A percentile compares a stretch with the other conserved stretches of the same genome.
These are phyloP conservation scores for Trematocara nigrifrons DNA, from an alignment of 2,113 vertebrate genomes.

Conservation along the genomic window DNA sequence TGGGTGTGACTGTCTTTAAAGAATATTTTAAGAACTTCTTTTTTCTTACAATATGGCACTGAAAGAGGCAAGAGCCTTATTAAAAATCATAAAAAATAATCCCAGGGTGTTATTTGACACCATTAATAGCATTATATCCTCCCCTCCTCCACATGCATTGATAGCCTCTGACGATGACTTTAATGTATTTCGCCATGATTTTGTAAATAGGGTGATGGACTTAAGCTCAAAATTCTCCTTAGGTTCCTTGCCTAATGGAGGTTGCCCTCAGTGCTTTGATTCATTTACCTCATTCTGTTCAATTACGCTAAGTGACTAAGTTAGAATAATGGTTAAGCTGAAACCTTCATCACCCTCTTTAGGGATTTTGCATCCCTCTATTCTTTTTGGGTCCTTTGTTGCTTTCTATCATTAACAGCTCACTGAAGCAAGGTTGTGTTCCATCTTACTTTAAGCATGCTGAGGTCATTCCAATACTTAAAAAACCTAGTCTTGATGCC, in stretches of 20 bases:
- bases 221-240: fast-evolving
- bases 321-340: background rate
- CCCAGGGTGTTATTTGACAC: background rate
- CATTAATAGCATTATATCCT: background rate
- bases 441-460: background rate
- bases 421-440: background rate
- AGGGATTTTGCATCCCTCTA: background rate
- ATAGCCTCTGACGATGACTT: background rate
- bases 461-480: background rate
- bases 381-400: background rate
- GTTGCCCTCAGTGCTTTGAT: background rate
- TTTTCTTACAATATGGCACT: background rate
- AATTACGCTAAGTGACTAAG: background rate
- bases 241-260: background rate
- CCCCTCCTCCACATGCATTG: background rate
- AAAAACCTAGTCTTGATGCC: background rate
- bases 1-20: background rate
- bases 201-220: background rate
- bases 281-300: background rate
- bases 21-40: background rate
- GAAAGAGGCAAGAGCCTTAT: background rate
- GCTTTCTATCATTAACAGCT: background rate
- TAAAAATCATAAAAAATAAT: background rate
- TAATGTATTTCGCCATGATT: background rate
- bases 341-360: background rate